Conservation (phyloP, 92 coral and sea anemone species). For the Epizoanthus scotinus region DNA sequence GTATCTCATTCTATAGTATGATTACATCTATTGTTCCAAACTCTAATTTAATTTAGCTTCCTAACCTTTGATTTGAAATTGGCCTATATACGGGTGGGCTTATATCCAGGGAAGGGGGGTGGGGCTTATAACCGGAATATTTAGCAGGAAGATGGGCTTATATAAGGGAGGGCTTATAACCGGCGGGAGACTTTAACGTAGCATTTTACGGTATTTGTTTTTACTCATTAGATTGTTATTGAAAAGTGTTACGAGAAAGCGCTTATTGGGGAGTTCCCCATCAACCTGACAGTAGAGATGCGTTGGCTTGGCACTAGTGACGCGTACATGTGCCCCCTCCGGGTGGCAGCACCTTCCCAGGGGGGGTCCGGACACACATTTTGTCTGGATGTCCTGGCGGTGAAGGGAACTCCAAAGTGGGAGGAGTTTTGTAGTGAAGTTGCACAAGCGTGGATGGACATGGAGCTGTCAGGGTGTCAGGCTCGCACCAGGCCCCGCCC, state of each 20-base stretch:
- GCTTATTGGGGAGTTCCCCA: conserved; percentile 20
- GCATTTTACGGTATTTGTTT: too few relatives aligned
- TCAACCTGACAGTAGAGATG: conserved; percentile 34
- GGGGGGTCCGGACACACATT: conserved; percentile 36
- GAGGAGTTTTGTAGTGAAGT: conserved; percentile 26
- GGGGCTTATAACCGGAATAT: too few relatives aligned
- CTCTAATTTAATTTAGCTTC: too few relatives aligned
- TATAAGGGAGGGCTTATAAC: too few relatives aligned
- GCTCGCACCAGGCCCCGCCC: conserved; percentile 20
- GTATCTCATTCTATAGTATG: too few relatives aligned
- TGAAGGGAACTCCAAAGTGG: conserved; percentile 36
- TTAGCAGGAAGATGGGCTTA: too few relatives aligned
- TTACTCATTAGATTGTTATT: conserved; percentile 10
- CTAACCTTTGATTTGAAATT: too few relatives aligned
- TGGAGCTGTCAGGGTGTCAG: conserved; percentile 10
- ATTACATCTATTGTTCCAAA: too few relatives aligned
- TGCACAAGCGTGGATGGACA: conserved; percentile 19
- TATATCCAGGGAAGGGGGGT: too few relatives aligned
- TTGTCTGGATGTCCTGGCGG: conserved; percentile 23
- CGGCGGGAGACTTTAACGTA: too few relatives aligned
- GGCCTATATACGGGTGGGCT: too few relatives aligned
- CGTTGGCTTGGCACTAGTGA: conserved; percentile 35
- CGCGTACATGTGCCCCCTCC: conserved; percentile 35
- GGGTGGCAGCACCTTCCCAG: conserved; percentile 21
- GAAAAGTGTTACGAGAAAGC: conserved; percentile 32